Percentiles rank a stretch among this genome's conserved stretches.
phyloP scores from a whole-genome alignment of 2,113 vertebrate genomes.

The Lipotes vexillifer region DNA sequence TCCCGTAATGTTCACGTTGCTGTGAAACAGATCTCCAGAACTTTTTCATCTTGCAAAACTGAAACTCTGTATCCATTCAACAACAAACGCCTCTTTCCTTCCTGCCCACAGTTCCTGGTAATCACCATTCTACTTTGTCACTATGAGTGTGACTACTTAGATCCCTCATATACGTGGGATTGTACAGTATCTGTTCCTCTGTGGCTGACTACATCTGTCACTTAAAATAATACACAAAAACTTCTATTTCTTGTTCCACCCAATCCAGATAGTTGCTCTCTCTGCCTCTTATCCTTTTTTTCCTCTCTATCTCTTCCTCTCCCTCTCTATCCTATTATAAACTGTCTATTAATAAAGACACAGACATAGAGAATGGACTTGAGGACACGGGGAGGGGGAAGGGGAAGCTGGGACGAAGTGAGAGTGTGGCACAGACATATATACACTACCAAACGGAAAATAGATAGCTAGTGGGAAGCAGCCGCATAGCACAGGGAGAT shows the following conservation, averaged over 20 bases:
- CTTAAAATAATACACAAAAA: background rate
- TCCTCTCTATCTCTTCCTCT: fast-evolving
- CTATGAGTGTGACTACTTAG: fast-evolving
- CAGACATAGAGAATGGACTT: no score
- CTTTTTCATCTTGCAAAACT: fast-evolving
- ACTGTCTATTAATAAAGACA: no score
- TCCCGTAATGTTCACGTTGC: fast-evolving
- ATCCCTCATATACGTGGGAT: fast-evolving
- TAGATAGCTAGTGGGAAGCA: no score
- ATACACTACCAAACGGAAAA: fast-evolving
- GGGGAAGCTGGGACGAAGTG: no score
- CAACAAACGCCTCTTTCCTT: fast-evolving
- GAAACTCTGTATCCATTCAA: background rate
- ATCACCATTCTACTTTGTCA: fast-evolving
- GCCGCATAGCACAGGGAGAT: no score
- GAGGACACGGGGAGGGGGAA: no score
- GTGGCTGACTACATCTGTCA: background rate
- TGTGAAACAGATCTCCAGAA: background rate
- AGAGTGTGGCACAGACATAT: no score
- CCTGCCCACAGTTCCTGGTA: fast-evolving
- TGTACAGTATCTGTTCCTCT: fast-evolving
- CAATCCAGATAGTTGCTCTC: fast-evolving
- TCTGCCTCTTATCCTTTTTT: background rate
- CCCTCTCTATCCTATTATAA: fast-evolving
- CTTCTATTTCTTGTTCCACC: background rate